These are phyloP conservation scores for Notospermus geniculatus DNA, from an alignment of 1,140 invertebrate genomes.

Conservation along the genomic window DNA sequence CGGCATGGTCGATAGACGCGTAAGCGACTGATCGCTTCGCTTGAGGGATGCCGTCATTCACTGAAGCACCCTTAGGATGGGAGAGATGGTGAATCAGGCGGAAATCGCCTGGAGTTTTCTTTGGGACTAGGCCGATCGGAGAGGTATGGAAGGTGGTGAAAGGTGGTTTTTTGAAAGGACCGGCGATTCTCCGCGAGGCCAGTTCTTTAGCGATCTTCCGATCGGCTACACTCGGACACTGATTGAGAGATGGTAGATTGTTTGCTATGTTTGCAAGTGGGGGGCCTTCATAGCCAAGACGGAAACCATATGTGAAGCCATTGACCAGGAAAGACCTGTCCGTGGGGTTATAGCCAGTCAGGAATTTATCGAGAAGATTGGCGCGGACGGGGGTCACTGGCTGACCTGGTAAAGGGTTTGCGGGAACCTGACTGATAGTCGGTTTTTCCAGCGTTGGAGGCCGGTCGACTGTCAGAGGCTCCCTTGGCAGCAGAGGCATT, in stretches of 20 bases:
- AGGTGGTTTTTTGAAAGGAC: neutral
- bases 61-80: neutral
- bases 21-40: neutral
- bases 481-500: no score
- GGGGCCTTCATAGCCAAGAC: no score
- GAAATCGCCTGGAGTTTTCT: neutral
- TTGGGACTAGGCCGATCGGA: neutral
- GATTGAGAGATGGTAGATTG: neutral
- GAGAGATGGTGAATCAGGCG: neutral
- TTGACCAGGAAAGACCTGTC: no score
- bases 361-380: no score
- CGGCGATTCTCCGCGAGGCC: neutral
- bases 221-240: neutral
- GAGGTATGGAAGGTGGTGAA: neutral
- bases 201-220: constrained; percentile 4
- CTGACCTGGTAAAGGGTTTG: no score
- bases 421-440: no score
- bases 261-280: no score
- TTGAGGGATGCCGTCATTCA: constrained; percentile 1
- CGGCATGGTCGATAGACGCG: neutral
- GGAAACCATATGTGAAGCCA: no score
- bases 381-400: no score
- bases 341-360: no score
- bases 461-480: no score
- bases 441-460: no score